phyloP scores from a whole-genome alignment of 2,888 invertebrate species.

The Aquatica leii region DNA sequence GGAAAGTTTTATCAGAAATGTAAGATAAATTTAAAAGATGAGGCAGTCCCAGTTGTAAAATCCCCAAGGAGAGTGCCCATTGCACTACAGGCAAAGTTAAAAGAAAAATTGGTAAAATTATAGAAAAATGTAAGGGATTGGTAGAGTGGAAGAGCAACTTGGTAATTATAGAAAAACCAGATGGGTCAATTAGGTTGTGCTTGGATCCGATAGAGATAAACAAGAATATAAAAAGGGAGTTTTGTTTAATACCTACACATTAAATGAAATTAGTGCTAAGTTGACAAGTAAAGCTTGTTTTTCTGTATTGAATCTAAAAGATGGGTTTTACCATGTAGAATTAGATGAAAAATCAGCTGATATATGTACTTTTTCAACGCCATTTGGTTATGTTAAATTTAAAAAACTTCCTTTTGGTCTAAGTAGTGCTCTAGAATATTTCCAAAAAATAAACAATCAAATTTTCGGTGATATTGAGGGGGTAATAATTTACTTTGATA shows the following conservation, averaged over 20 bases:
- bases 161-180: no score
- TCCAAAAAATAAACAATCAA: conserved; percentile 4
- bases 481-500: no score
- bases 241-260: conserved; percentile 2
- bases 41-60: neutral
- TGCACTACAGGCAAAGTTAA: no score
- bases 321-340: no score
- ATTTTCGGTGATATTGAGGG: conserved; percentile 5
- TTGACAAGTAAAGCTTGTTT: conserved; percentile 4
- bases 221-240: conserved; percentile 4
- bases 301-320: neutral
- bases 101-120: no score
- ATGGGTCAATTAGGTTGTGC: no score
- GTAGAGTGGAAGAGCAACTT: neutral
- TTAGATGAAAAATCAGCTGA: no score
- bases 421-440: neutral
- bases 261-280: neutral
- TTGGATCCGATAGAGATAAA: neutral
- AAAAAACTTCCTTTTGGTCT: conserved; percentile 1
- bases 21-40: no score
- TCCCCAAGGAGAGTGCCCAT: neutral
- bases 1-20: no score
- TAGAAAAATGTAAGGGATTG: neutral
- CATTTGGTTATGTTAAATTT: conserved; percentile 1
- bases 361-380: no score